Evolutionary conservation across 1,140 invertebrate genomes (phyloP), one percentile per base, ranked within the genome.

Genomic region (Drosophila lowei): DNA sequence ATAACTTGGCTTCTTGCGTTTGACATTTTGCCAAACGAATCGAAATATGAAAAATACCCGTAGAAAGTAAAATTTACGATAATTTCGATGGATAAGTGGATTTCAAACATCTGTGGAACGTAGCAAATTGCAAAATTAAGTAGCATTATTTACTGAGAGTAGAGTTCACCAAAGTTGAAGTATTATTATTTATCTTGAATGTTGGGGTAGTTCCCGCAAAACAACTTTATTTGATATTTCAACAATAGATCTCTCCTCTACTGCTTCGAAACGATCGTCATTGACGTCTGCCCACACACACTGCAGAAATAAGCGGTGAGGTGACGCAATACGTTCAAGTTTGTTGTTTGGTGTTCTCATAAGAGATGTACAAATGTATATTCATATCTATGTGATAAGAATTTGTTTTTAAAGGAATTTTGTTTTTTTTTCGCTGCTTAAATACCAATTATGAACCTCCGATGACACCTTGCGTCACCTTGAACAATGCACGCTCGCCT

Each of bases 41-140:
- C 79, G 55, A 67, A 84, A 84, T 85, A 77, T 57, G 60, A 85
- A 73, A 64, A 65, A 67, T 58, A 46, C 28, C 34, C 34, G 34
- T 38, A 13, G 34, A 38, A 38, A 38, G 34, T 38, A 38, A 13
- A 38, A 38, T 48, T 48, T 48, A 16, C 30, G 42, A 30, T 47
- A 13, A 59, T 44, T 56, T 55, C 57, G 53, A 21, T 25, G 48
- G 67, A 52, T 54, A 38, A 44, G n/a, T 28, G 41, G 16, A 59
- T 74, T 53, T 64, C 65, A 71, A 77, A 61, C 70, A 70, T 70
- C 58, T 47, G 18, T 48, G 11, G 23, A 60, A 48, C 58, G 28
- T 49, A 61, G 49, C 52, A 28, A 66, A 71, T 65, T 54, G 13
- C n/a, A 68, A 68, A 68, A 47, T 54, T 38, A 38, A 38, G 34